Conservation (phyloP, 1,140 invertebrate species). For the Drosophila ficusphila region DNA sequence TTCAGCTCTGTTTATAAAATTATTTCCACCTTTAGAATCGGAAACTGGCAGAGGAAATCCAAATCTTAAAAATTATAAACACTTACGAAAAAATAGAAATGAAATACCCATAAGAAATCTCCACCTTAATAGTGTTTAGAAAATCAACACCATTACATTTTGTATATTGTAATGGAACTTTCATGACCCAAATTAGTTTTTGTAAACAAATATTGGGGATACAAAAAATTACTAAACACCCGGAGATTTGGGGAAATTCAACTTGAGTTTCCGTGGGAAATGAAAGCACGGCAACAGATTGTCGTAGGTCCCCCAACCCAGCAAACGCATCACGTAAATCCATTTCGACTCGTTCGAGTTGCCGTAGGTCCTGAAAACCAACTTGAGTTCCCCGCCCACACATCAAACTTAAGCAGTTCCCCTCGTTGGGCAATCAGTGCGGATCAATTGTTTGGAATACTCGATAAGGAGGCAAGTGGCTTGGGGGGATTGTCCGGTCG, state of each 20-base stretch:
- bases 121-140: neutral
- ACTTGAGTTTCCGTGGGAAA: slow-evolving; percentile 13
- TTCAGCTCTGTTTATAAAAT: neutral
- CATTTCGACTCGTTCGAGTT: slow-evolving; percentile 20
- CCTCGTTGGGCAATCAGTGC: slow-evolving; percentile 34
- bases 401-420: slow-evolving; percentile 18
- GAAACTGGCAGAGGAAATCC: neutral
- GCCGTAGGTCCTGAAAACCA: slow-evolving; percentile 34
- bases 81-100: neutral
- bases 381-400: slow-evolving; percentile 14
- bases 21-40: neutral
- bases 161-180: slow-evolving; percentile 38
- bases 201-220: slow-evolving; percentile 49
- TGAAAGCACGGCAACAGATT: slow-evolving; percentile 16
- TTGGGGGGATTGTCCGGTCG: slow-evolving; percentile 10
- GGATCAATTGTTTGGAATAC: slow-evolving; percentile 27
- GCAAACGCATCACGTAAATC: neutral
- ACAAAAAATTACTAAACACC: slow-evolving; percentile 2
- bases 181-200: slow-evolving; percentile 49
- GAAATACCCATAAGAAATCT: neutral
- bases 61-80: slow-evolving; percentile 1
- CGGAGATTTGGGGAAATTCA: neutral
- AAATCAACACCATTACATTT: neutral
- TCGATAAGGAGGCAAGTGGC: neutral
- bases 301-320: slow-evolving; percentile 30